A percentile compares a stretch with the other conserved stretches of the same genome.
Conservation (phyloP, 2,113 vertebrate genomes). For the Paraplagusia blochii region DNA sequence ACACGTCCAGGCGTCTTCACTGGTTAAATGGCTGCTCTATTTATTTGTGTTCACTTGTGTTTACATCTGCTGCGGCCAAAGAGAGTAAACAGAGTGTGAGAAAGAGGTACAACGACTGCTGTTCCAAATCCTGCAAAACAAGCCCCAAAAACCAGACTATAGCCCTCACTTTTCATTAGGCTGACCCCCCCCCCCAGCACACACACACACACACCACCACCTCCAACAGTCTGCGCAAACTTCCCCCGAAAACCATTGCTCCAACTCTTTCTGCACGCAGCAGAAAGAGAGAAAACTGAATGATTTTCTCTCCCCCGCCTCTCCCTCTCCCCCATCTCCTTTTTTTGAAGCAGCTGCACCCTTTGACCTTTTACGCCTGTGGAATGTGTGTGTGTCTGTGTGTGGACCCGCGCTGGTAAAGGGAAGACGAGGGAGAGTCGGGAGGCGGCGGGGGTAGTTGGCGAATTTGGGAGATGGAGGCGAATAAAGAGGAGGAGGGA, state of each 20-base stretch:
- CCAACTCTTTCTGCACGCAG: slow-evolving; percentile 38
- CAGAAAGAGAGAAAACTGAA: slow-evolving; percentile 67
- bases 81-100: slow-evolving; percentile 59
- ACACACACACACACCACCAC: too few species aligned
- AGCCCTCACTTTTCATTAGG: neutral
- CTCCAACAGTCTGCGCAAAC: neutral
- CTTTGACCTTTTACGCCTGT: slow-evolving; percentile 77
- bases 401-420: slow-evolving; percentile 29
- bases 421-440: slow-evolving; percentile 33
- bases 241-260: slow-evolving; percentile 1
- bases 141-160: slow-evolving; percentile 29
- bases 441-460: slow-evolving; percentile 24
- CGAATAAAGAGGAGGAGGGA: slow-evolving; percentile 29
- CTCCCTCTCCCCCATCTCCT: slow-evolving; percentile 47
- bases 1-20: slow-evolving; percentile 33
- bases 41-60: slow-evolving; percentile 41
- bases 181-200: too few species aligned
- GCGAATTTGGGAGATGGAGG: slow-evolving; percentile 44
- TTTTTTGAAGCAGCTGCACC: slow-evolving; percentile 79
- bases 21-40: slow-evolving; percentile 52
- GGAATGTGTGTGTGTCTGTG: slow-evolving; percentile 70
- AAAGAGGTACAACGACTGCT: slow-evolving; percentile 54
- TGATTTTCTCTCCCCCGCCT: slow-evolving; percentile 50
- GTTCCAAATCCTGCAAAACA: slow-evolving; percentile 36
- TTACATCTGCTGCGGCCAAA: slow-evolving; percentile 63